A percentile compares a stretch with the other conserved stretches of the same genome.
These are phyloP conservation scores for Escarpia spicata DNA, from an alignment of 2,888 invertebrate genomes.

Conservation along the genomic window DNA sequence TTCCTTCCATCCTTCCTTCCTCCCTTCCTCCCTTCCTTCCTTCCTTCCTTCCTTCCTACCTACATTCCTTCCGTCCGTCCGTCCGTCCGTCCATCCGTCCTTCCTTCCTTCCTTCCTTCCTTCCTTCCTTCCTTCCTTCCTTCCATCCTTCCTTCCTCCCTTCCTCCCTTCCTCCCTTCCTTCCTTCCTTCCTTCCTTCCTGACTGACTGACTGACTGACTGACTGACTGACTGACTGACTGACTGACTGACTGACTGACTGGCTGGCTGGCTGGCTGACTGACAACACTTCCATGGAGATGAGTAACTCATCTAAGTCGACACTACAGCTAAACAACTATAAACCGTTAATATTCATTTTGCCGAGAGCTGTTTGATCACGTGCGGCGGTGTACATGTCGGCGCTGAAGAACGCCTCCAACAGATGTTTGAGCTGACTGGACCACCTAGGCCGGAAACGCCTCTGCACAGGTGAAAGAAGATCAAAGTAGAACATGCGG, in stretches of 20 bases:
- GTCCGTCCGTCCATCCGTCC: slow-evolving; percentile 41
- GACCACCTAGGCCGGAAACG: neutral
- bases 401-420: neutral
- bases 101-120: slow-evolving; percentile 43
- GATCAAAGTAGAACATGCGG: slow-evolving; percentile 1
- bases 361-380: neutral
- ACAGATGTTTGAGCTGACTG: neutral
- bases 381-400: neutral
- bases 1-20: slow-evolving; percentile 44
- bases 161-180: slow-evolving; percentile 25
- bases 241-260: neutral
- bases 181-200: slow-evolving; percentile 24
- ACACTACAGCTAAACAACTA: neutral
- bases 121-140: slow-evolving; percentile 42
- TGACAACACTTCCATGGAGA: neutral
- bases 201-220: neutral
- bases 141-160: slow-evolving; percentile 41
- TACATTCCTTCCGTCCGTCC: slow-evolving; percentile 42
- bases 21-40: slow-evolving; percentile 44
- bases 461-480: neutral
- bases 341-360: neutral
- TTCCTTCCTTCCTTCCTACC: slow-evolving; percentile 42
- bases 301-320: neutral
- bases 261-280: neutral
- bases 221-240: neutral